These are phyloP conservation scores for Polyploca ridens DNA, from an alignment of 2,888 invertebrate genomes.

Conservation along the genomic window DNA sequence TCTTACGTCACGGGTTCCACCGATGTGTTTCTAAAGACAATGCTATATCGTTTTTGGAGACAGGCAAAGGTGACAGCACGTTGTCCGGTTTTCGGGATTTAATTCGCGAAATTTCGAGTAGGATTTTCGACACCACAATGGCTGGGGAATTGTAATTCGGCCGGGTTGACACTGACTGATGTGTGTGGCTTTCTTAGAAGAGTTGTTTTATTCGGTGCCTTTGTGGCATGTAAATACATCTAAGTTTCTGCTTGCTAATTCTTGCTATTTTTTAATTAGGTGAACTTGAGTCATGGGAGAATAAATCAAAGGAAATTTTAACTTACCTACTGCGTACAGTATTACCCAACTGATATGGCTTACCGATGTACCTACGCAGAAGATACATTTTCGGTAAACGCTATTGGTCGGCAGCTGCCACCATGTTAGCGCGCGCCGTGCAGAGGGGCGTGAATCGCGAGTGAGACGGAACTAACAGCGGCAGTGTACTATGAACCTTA, in stretches of 20 bases:
- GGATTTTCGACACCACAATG: conserved; percentile 69
- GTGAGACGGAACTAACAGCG: too few species aligned
- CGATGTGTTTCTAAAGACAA: conserved; percentile 56
- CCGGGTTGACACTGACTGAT: conserved; percentile 68
- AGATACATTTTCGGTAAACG: too few species aligned
- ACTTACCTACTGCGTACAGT: too few species aligned
- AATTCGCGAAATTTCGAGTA: conserved; percentile 71
- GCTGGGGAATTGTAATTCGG: conserved; percentile 51
- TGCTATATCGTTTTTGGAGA: conserved; percentile 75
- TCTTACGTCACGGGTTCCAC: conserved; percentile 15
- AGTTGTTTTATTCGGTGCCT: conserved; percentile 29
- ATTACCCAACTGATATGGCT: too few species aligned
- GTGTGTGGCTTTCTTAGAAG: conserved; percentile 44
- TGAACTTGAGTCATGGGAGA: too few species aligned
- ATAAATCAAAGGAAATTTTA: too few species aligned
- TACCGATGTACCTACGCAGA: too few species aligned
- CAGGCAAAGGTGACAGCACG: conserved; percentile 73
- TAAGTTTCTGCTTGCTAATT: background rate
- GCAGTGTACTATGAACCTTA: too few species aligned
- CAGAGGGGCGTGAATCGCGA: too few species aligned
- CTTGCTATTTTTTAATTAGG: background rate
- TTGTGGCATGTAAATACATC: conserved; percentile 1
- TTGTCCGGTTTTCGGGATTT: conserved; percentile 70
- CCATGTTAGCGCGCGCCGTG: too few species aligned
- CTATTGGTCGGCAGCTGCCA: too few species aligned